Percentiles rank a stretch among this genome's conserved stretches.
Evolutionary conservation across 2,888 invertebrate genomes (phyloP).

Genomic region (Apodemia hepburni): DNA sequence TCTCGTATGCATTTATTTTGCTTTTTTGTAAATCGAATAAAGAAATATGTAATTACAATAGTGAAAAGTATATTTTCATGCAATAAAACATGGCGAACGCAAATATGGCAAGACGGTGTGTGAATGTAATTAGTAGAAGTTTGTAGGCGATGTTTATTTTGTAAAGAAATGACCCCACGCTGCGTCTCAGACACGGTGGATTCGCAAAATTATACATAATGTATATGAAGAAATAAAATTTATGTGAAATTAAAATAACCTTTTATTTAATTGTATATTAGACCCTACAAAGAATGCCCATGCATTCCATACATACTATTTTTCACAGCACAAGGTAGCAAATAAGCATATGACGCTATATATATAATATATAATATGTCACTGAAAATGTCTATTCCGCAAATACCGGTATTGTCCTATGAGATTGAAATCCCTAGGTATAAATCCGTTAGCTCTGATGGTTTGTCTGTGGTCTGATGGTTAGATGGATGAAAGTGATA

Average conservation of each 20-base stretch:
- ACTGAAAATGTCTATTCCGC: too few species aligned
- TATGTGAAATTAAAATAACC: constrained; percentile 68
- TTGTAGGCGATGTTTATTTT: constrained; percentile 71
- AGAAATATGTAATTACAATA: constrained; percentile 39
- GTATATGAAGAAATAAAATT: constrained; percentile 79
- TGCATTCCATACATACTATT: too few species aligned
- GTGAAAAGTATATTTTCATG: constrained; percentile 63
- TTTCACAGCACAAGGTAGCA: too few species aligned
- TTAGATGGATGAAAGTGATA: too few species aligned
- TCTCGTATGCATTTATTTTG: constrained; percentile 30
- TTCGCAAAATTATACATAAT: constrained; percentile 78
- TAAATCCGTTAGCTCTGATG: too few species aligned
- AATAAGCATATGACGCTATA: too few species aligned
- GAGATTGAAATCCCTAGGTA: too few species aligned
- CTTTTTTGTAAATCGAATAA: constrained; percentile 28
- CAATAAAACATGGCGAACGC: constrained; percentile 61
- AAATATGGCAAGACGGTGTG: constrained; percentile 53
- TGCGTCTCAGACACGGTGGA: constrained; percentile 77
- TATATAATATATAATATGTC: too few species aligned
- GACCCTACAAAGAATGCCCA: too few species aligned
- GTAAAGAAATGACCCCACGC: constrained; percentile 63
- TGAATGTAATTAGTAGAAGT: constrained; percentile 64
- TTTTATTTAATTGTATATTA: constrained; percentile 33
- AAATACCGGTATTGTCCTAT: too few species aligned
- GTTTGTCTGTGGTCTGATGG: too few species aligned